A percentile compares a stretch with the other conserved stretches of the same genome.
Evolutionary conservation across 2,888 invertebrate genomes (phyloP).

Genomic region (Hydraecia micacea): DNA sequence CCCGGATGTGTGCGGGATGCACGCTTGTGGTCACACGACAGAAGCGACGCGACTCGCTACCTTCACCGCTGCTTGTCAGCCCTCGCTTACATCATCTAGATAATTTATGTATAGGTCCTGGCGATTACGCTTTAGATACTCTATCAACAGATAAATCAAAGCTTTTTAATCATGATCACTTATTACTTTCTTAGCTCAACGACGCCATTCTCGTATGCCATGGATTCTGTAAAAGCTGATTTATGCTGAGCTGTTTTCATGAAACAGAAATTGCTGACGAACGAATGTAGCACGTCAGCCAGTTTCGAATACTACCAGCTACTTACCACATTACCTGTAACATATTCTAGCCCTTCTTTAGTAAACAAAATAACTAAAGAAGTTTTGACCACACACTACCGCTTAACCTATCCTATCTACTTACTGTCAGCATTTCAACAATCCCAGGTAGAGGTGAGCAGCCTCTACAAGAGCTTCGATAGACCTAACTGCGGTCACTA

Average conservation of each 20-base stretch:
- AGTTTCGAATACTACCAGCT: neutral
- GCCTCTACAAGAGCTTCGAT: neutral
- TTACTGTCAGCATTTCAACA: neutral
- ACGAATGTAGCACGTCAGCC: neutral
- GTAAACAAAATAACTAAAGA: constrained; percentile 5
- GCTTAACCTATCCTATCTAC: neutral
- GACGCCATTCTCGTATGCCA: neutral
- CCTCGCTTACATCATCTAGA: constrained; percentile 25
- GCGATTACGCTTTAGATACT: neutral
- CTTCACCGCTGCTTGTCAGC: constrained; percentile 20
- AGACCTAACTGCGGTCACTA: neutral
- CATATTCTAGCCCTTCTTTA: neutral
- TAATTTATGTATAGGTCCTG: constrained; percentile 9
- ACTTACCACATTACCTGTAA: neutral
- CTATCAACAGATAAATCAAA: neutral
- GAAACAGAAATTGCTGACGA: neutral
- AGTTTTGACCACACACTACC: neutral
- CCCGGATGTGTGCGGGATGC: constrained; percentile 65
- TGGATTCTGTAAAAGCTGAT: neutral
- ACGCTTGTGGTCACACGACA: constrained; percentile 70
- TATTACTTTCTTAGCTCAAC: neutral
- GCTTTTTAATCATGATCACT: neutral
- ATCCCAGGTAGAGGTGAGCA: neutral
- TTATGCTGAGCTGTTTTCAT: neutral
- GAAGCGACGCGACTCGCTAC: constrained; percentile 45